Conservation (phyloP, 1,140 invertebrate species). For the Potamilus streckersoni region DNA sequence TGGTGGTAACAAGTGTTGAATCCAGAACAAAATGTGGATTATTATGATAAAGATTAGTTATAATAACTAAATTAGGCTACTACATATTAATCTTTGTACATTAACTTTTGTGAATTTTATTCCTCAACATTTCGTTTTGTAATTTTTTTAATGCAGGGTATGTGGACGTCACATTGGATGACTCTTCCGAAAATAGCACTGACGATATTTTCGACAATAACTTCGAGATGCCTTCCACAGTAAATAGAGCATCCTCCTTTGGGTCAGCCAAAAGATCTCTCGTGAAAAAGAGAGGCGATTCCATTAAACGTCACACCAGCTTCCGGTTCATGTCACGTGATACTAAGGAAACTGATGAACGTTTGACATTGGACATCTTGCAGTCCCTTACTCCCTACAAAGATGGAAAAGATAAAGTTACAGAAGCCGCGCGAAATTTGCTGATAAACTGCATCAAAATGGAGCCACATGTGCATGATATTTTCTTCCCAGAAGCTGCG, state of each 20-base stretch:
- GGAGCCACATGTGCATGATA: constrained; percentile 7
- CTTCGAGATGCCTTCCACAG: background rate
- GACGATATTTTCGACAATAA: too few species aligned
- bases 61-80: too few species aligned
- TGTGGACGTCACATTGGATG: too few species aligned
- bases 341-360: background rate
- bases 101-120: too few species aligned
- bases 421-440: constrained; percentile 7
- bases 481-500: constrained; percentile 14
- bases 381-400: constrained; percentile 17
- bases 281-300: constrained; percentile 10
- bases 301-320: background rate
- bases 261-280: constrained; percentile 14
- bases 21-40: too few species aligned
- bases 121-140: too few species aligned
- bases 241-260: constrained; percentile 12
- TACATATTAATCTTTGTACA: too few species aligned
- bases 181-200: too few species aligned
- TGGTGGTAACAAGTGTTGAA: too few species aligned
- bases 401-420: constrained; percentile 12
- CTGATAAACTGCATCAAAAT: constrained; percentile 19
- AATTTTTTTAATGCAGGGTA: too few species aligned
- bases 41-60: too few species aligned
- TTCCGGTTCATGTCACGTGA: constrained; percentile 9
- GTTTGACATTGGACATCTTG: constrained; percentile 14